Evolutionary conservation across 2,113 vertebrate species (phyloP).

Genomic region (Epinephelus fuscoguttatus): DNA sequence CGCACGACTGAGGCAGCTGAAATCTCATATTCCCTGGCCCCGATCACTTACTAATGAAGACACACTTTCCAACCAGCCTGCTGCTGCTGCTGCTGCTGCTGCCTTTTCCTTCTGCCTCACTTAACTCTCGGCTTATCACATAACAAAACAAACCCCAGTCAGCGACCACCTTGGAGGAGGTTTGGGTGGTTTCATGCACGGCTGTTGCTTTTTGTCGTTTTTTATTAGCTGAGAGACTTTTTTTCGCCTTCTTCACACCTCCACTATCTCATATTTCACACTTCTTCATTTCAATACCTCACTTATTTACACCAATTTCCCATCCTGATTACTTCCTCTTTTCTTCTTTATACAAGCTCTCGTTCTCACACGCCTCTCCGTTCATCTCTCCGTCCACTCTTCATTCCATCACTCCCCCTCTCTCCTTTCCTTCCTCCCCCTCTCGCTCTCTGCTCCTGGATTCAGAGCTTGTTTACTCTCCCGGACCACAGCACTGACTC

Average conservation of each 20-base stretch:
- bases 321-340: conserved; percentile 20
- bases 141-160: conserved; percentile 74
- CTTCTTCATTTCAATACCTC: conserved; percentile 26
- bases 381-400: conserved; percentile 22
- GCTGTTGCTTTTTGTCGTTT: conserved; percentile 48
- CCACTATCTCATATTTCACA: conserved; percentile 40
- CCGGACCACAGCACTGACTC: conserved; percentile 81
- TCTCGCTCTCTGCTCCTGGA: conserved; percentile 57
- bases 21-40: conserved; percentile 69
- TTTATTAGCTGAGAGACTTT: conserved; percentile 14
- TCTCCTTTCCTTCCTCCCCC: conserved; percentile 8
- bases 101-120: conserved; percentile 47
- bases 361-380: neutral
- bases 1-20: conserved; percentile 61
- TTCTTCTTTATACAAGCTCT: neutral
- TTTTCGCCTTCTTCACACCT: conserved; percentile 21
- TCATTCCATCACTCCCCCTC: conserved; percentile 40
- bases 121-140: conserved; percentile 71
- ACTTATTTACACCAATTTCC: conserved; percentile 21
- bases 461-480: conserved; percentile 81
- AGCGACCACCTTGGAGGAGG: conserved; percentile 67
- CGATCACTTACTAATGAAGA: conserved; percentile 71
- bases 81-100: neutral
- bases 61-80: conserved; percentile 53
- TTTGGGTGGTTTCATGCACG: conserved; percentile 40